A percentile compares a stretch with the other conserved stretches of the same genome.
Conservation (phyloP, 1,140 invertebrate genomes). For the Zophobas atratus region DNA sequence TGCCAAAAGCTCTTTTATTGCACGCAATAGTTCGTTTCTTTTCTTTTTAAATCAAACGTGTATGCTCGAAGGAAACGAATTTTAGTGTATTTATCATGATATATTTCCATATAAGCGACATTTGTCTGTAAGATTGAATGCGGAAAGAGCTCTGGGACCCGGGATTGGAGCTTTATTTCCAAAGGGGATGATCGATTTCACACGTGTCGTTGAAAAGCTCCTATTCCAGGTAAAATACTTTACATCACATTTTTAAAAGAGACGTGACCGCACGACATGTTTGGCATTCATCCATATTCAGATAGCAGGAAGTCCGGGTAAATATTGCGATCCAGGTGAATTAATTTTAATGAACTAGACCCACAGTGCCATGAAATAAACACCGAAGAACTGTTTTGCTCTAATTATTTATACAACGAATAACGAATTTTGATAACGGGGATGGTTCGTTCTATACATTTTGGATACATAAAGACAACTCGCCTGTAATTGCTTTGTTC, state of each 20-base stretch:
- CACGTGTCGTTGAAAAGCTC: conserved; percentile 45
- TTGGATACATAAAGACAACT: too few species aligned
- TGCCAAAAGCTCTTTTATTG: conserved; percentile 32
- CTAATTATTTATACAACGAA: too few species aligned
- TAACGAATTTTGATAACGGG: too few species aligned
- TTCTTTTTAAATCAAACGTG: conserved; percentile 6
- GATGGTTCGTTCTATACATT: too few species aligned
- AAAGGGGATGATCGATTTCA: conserved; percentile 46
- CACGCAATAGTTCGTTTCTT: conserved; percentile 15
- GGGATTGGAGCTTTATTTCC: conserved; percentile 45
- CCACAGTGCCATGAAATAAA: too few species aligned
- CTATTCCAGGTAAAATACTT: conserved; percentile 27
- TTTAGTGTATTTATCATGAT: conserved; percentile 45
- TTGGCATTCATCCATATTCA: not conserved
- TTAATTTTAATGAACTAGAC: too few species aligned
- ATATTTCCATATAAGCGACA: conserved; percentile 48
- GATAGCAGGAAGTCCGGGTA: too few species aligned
- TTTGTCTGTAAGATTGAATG: conserved; percentile 47
- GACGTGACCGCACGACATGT: conserved; percentile 23
- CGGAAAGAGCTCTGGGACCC: conserved; percentile 30
- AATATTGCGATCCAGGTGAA: too few species aligned
- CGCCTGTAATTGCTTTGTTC: too few species aligned
- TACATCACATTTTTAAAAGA: conserved; percentile 22
- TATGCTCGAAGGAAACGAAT: conserved; percentile 31
- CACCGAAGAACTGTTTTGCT: too few species aligned